Evolutionary conservation across 1,140 invertebrate species (phyloP).

Genomic region (Plodia interpunctella): DNA sequence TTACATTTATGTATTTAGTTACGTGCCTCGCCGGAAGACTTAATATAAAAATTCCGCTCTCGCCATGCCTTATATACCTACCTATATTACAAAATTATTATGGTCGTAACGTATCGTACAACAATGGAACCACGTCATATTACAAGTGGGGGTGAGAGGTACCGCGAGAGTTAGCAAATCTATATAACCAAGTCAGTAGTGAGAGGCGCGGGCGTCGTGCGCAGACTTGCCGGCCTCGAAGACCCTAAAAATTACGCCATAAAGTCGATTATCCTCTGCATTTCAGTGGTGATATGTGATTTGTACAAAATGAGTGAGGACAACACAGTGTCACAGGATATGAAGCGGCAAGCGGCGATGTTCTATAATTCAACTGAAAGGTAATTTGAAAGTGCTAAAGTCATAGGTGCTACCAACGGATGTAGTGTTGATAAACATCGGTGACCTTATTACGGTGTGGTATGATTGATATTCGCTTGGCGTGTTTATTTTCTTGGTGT

Average conservation of each 20-base stretch:
- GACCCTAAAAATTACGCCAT: slow-evolving; percentile 22
- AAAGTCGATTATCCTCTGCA: slow-evolving; percentile 23
- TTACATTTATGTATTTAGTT: too few relatives aligned
- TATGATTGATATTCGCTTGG: slow-evolving; percentile 2
- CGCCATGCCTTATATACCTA: too few relatives aligned
- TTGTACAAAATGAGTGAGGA: slow-evolving; percentile 59
- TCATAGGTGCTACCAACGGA: not conserved
- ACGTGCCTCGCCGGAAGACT: too few relatives aligned
- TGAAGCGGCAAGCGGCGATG: slow-evolving; percentile 65
- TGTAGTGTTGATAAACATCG: not conserved
- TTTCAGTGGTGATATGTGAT: slow-evolving; percentile 14
- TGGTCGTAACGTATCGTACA: not conserved
- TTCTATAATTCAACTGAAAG: slow-evolving; percentile 68
- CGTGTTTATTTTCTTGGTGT: not conserved
- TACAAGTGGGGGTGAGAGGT: slow-evolving; percentile 35
- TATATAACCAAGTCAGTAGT: slow-evolving; percentile 37
- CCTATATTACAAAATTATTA: not conserved
- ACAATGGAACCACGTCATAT: not conserved
- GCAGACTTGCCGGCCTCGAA: slow-evolving; percentile 46
- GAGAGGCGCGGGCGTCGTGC: slow-evolving; percentile 64
- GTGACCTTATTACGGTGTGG: slow-evolving; percentile 1
- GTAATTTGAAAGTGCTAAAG: slow-evolving; percentile 24
- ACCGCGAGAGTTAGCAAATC: slow-evolving; percentile 41
- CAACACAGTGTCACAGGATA: slow-evolving; percentile 52
- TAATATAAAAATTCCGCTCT: too few relatives aligned